Base-by-base conservation (phyloP, 1,140 invertebrate species). In the Rhagoletis zephyria region DNA sequence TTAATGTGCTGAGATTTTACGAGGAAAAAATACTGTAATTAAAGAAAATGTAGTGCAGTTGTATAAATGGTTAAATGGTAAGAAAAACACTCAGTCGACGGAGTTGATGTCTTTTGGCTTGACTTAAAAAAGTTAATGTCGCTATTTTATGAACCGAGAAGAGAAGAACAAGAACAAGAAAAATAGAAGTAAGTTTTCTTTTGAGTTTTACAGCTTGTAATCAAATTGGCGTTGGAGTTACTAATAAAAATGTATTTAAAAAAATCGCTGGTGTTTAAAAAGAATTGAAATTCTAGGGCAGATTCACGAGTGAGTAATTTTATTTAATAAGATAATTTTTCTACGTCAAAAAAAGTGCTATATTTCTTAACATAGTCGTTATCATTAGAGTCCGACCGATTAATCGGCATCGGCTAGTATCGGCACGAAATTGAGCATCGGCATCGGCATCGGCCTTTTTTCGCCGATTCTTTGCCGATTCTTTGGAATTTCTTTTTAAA, bases 1-100 rank as follows among this genome's bases (percentile, higher is more conserved):
- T 81, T 81, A 81, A 59, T 81, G 74, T 81, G 74, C 74, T 81
- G 74, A 81, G 74, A 81, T 81, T 81, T 81, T 81, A 81, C 19
- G 74, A 42, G 19, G 74, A 48, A 51, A 81, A 81, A 81, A 81
- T 81, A n/a, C 74, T 30, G n/a, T 56, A 51, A 81, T 81, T 81
- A 81, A 81, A 81, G 74, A 19, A 81, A 81, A 56, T 81, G 16
- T 81, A 48, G 74, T 81, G 56, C 48, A 12, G 48, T 0, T 30
- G 42, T 19, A 48, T 81, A 56, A 81, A 74, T 30, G 16, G 16
- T 48, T 56, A 74, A 74, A 74, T 67, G 30, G 19, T 42, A 48
- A 51, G 2, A 16, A 14, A 74, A 81, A 42, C 45, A 40, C 4
- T 81, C 2, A 56, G 16, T 81, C 14, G 48, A 56, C 51, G 1